These are phyloP conservation scores for Cybosia mesomella DNA, from an alignment of 2,888 invertebrate genomes.

Conservation along the genomic window DNA sequence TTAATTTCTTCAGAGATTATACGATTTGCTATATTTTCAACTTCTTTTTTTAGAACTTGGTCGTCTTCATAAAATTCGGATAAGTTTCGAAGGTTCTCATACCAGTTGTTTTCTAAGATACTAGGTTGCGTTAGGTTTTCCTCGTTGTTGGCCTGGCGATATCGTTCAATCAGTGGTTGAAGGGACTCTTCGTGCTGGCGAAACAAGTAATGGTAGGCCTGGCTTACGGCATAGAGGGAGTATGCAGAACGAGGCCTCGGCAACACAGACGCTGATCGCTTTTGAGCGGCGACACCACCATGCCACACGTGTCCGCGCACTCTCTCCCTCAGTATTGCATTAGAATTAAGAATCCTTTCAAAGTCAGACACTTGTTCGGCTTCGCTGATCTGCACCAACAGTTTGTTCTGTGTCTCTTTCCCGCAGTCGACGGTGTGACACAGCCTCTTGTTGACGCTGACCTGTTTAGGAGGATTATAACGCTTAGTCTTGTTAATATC, in stretches of 20 bases:
- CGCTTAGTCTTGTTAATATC: slow-evolving; percentile 76
- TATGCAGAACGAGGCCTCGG: slow-evolving; percentile 78
- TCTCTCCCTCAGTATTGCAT: slow-evolving; percentile 83
- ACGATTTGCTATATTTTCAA: slow-evolving; percentile 74
- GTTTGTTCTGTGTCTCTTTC: slow-evolving; percentile 83
- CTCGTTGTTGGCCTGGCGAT: slow-evolving; percentile 65
- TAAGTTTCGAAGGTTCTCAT: slow-evolving; percentile 77
- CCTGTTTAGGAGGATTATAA: slow-evolving; percentile 81
- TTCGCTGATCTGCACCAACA: slow-evolving; percentile 87
- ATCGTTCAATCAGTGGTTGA: slow-evolving; percentile 75
- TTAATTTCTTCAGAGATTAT: slow-evolving; percentile 70
- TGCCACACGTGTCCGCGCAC: slow-evolving; percentile 79
- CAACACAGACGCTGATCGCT: slow-evolving; percentile 69
- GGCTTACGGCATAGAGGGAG: slow-evolving; percentile 79
- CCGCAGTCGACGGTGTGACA: slow-evolving; percentile 71
- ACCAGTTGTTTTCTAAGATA: slow-evolving; percentile 71
- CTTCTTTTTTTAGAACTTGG: slow-evolving; percentile 69
- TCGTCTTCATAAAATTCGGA: slow-evolving; percentile 85
- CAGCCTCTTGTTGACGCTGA: slow-evolving; percentile 81
- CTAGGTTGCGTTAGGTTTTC: slow-evolving; percentile 61
- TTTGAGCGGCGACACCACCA: slow-evolving; percentile 64
- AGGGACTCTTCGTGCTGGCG: slow-evolving; percentile 82
- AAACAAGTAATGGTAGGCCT: slow-evolving; percentile 79
- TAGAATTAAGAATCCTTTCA: slow-evolving; percentile 88
- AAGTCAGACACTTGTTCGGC: slow-evolving; percentile 88